These are phyloP conservation scores for Labia minor DNA, from an alignment of 2,888 invertebrate species.

Conservation along the genomic window DNA sequence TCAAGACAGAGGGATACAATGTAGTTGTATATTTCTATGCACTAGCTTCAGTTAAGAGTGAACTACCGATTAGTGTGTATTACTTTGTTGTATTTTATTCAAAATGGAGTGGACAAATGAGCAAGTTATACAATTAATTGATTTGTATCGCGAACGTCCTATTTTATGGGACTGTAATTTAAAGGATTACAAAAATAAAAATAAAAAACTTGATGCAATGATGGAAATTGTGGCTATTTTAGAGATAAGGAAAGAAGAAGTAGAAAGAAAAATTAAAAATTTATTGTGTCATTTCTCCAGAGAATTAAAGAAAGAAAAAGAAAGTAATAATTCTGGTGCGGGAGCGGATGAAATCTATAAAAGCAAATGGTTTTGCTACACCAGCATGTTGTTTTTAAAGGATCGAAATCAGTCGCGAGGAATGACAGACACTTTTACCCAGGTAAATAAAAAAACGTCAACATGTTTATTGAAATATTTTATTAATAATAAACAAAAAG, in stretches of 20 bases:
- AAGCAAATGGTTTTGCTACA: conserved; percentile 19
- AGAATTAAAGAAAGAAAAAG: not conserved
- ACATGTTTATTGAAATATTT: not conserved
- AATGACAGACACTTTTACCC: conserved; percentile 18
- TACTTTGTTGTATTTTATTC: too few relatives aligned
- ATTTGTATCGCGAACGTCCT: not conserved
- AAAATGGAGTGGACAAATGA: not conserved
- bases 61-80: too few relatives aligned
- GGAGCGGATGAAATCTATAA: conserved; percentile 19
- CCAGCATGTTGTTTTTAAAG: conserved; percentile 20
- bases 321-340: conserved; percentile 13
- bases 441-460: not conserved
- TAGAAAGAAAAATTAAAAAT: not conserved
- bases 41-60: too few relatives aligned
- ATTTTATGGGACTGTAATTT: not conserved
- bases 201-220: not conserved
- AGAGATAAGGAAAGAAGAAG: not conserved
- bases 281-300: not conserved
- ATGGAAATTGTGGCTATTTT: not conserved
- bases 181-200: not conserved
- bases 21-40: too few relatives aligned
- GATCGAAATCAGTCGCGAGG: conserved; percentile 20
- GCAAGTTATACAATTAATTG: not conserved
- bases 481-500: not conserved
- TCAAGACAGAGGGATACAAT: too few relatives aligned